Base-by-base conservation (phyloP, 2,113 vertebrate species). In the Ahaetulla prasina region DNA sequence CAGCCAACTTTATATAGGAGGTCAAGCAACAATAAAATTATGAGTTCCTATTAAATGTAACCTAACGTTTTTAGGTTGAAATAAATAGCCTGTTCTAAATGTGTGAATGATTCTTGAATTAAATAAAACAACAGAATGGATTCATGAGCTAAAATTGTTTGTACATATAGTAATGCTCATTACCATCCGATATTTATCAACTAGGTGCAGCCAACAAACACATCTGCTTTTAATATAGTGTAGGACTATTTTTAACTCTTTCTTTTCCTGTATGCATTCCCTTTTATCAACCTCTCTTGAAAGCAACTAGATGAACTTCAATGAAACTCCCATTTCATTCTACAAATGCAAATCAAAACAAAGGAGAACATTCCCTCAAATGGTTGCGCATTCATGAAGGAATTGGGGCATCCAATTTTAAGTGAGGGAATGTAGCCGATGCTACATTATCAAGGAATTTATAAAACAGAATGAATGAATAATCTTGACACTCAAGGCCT, bases 221-320 rank as follows among this genome's bases (percentile, higher is more conserved):
- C 95, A 98, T 98, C 97, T 98, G 98, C 96, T 96, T 98, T 98
- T 97, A 98, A 98, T 97, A 97, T 97, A 94, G 96, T 95, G 95
- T 94, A 97, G 96, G 94, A 85, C 96, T 98, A 87, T 98, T 98
- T 98, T 98, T 98, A 97, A 96, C 97, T 98, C 94, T 96, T 97
- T 95, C 96, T 97, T 96, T 96, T 95, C 95, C 94, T 96, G 95
- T 96, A 98, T 98, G 98, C 94, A 98, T 98, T 98, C 97, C 39
- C 39, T 95, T 96, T 97, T 98, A 97, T 98, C 96, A 96, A 95
- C 85, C 95, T 92, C 97, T 96, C 94, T 97, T 98, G 96, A 97
- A 97, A 97, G 96, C 97, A 96, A 98, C 98, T 60, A 98, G 97
- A 98, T 96, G 95, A 98, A 97, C 95, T 97, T 98, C 97, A 98